Conservation (phyloP, 2,888 invertebrate species). For the Diarsia mendica region DNA sequence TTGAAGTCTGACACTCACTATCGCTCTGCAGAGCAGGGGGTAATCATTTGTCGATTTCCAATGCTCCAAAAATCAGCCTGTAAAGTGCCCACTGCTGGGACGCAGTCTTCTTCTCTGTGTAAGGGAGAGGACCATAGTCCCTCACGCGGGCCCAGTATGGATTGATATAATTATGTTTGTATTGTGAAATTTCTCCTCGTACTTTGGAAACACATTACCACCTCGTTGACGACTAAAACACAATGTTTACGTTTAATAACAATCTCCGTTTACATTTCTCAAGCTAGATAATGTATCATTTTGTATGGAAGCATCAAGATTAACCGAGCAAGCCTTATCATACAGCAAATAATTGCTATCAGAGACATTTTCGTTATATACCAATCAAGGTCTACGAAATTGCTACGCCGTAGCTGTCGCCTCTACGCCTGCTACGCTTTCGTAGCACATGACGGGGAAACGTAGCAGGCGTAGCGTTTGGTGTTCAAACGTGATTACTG, state of each 20-base stretch:
- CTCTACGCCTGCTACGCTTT: conserved; percentile 24
- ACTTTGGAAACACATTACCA: conserved; percentile 4
- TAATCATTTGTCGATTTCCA: no score
- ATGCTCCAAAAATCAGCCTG: no score
- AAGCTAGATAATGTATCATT: conserved; percentile 46
- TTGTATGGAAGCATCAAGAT: conserved; percentile 11
- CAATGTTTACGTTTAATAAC: conserved; percentile 62
- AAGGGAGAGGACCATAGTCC: background rate
- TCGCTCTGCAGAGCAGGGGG: no score
- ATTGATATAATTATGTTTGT: no score
- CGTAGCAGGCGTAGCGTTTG: background rate
- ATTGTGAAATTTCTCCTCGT: background rate
- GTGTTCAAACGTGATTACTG: no score
- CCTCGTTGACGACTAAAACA: conserved; percentile 22
- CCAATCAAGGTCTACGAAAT: conserved; percentile 1
- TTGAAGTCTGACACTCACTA: no score
- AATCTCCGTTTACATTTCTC: conserved; percentile 37
- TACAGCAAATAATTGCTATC: background rate
- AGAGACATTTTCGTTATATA: background rate
- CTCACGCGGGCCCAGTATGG: no score
- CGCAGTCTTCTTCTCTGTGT: background rate
- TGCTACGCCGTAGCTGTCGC: conserved; percentile 27
- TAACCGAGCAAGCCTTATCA: background rate
- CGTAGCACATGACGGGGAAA: conserved; percentile 11
- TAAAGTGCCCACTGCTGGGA: no score